Conservation (phyloP, 2,888 invertebrate genomes). For the Ennomos erosarius region DNA sequence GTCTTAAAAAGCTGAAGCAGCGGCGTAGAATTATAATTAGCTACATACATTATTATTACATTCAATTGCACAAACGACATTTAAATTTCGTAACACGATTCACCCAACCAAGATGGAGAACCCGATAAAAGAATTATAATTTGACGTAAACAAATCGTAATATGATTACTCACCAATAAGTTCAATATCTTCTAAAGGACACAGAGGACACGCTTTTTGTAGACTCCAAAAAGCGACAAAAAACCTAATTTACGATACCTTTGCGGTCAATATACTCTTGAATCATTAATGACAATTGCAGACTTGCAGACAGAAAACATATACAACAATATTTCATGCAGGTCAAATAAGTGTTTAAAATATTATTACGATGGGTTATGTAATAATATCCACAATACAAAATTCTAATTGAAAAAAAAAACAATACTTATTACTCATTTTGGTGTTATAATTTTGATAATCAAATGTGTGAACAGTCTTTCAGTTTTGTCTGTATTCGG, state of each 20-base stretch:
- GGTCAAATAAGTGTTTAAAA: background rate
- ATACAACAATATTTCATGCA: conserved; percentile 1
- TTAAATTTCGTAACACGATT: conserved; percentile 18
- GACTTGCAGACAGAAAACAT: too few relatives aligned
- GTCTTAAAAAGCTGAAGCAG: too few relatives aligned
- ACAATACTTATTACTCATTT: too few relatives aligned
- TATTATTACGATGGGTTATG: too few relatives aligned
- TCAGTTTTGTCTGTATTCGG: conserved; percentile 24
- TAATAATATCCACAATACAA: too few relatives aligned
- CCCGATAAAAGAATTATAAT: conserved; percentile 19
- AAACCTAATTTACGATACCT: conserved; percentile 45
- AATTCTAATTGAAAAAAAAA: too few relatives aligned
- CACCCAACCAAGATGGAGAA: conserved; percentile 9
- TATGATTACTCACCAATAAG: conserved; percentile 25
- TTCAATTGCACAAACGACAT: background rate
- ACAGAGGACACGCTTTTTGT: conserved; percentile 52
- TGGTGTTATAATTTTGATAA: too few relatives aligned
- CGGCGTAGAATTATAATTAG: too few relatives aligned
- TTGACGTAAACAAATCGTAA: conserved; percentile 22
- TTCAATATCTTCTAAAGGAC: conserved; percentile 42
- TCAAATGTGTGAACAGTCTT: conserved; percentile 38
- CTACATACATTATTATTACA: background rate
- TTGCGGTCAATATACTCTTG: conserved; percentile 38
- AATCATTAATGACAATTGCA: conserved; percentile 4
- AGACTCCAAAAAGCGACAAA: conserved; percentile 48